These are phyloP conservation scores for Onychomys torridus DNA, from an alignment of 2,797 vertebrate genomes.

Conservation along the genomic window DNA sequence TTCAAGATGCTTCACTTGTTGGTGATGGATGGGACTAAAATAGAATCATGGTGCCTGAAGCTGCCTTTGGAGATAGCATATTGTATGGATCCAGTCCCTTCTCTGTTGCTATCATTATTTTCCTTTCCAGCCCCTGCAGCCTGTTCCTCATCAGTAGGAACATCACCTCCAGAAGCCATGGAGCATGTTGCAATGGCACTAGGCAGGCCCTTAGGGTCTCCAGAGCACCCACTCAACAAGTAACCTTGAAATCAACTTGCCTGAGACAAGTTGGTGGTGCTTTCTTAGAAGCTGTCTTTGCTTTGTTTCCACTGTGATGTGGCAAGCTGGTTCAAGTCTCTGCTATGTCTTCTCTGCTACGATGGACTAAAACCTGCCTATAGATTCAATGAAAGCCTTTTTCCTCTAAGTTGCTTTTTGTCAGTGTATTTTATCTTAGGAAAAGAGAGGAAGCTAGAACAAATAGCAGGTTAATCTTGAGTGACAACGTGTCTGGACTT, in stretches of 20 bases:
- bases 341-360: neutral
- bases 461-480: too few relatives aligned
- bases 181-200: conserved; percentile 76
- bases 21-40: conserved; percentile 92
- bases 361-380: neutral
- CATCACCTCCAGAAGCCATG: conserved; percentile 90
- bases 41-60: conserved; percentile 92
- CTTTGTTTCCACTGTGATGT: neutral
- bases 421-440: neutral
- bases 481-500: neutral
- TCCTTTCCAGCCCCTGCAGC: conserved; percentile 92
- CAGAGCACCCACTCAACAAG: conserved; percentile 83
- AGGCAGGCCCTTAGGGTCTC: conserved; percentile 59
- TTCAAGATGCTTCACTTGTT: conserved; percentile 86
- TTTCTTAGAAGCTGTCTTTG: neutral
- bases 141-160: conserved; percentile 92
- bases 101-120: conserved; percentile 87
- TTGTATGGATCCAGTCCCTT: conserved; percentile 92
- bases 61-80: conserved; percentile 90
- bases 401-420: neutral
- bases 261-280: neutral
- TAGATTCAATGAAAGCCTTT: neutral
- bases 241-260: conserved; percentile 93
- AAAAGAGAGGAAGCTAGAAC: neutral
- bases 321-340: neutral